Evolutionary conservation across 2,797 vertebrate genomes (phyloP), one percentile per base, ranked within the genome.

Genomic region (Rhinella marina): DNA sequence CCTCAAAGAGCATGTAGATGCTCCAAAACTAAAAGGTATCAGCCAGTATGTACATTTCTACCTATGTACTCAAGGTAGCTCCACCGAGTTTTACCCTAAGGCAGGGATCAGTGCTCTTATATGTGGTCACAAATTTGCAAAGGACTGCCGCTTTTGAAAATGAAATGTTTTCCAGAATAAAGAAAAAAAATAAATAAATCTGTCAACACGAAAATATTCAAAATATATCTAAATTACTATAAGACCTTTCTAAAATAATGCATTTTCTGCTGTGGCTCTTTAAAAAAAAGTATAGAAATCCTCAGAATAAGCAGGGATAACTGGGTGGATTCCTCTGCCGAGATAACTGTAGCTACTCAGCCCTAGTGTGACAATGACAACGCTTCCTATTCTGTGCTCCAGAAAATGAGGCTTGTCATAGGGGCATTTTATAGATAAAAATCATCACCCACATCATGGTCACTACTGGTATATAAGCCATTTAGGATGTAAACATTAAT

Each of bases 21-120:
- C 79, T 84, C 56, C 82, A 62, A 73, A 88, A 81, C 32, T 32
- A 11, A 52, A 76, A 73, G 59, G 12, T 56, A 29, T 59, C 19
- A 66, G 66, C 70, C 66, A 50, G 59, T 77, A 52, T 56, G 50
- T 25, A 54, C 54, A 23, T 11, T 56, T 11, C 54, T 13, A 19
- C 23, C 19, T 48, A 2, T 54, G 57, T 27, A 59, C 3, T 11
- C 9, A 23, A 85, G 41, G 27, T 41, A 68, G 32, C 41, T 23
- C 41, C 19, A 73, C 59, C 8, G 16, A 3, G 17, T 57, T 79
- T 19, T 23, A 59, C 66, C 7, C 41, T 41, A 41, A 41, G 4
- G 41, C 41, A 6, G 41, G 41, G 41, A 6, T 6, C 7, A 41
- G 41, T 41, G 41, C 41, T 41, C 41, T 41, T 41, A 13, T 16